A percentile compares a stretch with the other conserved stretches of the same genome.
These are phyloP conservation scores for Rachycentron canadum DNA, from an alignment of 2,797 vertebrate genomes.

Conservation along the genomic window DNA sequence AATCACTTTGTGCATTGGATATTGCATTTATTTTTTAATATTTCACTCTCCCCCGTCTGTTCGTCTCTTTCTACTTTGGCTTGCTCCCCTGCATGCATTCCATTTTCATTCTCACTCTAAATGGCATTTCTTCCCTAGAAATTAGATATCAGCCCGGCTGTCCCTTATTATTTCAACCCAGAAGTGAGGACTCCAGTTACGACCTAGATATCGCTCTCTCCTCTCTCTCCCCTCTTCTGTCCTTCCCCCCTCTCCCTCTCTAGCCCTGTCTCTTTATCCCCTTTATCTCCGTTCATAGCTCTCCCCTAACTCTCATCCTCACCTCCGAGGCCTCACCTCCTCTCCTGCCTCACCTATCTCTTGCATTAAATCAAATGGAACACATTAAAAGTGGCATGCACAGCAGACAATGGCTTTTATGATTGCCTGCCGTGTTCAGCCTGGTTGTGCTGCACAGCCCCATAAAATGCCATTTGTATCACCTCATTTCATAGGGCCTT, in stretches of 20 bases:
- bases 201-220: conserved; percentile 56
- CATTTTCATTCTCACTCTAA: conserved; percentile 78
- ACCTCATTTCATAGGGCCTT: conserved; percentile 86
- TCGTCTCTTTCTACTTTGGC: conserved; percentile 49
- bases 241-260: conserved; percentile 27
- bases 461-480: conserved; percentile 91
- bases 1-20: conserved; percentile 80
- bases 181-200: conserved; percentile 73
- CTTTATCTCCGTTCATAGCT: conserved; percentile 62
- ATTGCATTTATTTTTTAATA: conserved; percentile 81
- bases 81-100: conserved; percentile 64
- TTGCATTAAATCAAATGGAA: conserved; percentile 89
- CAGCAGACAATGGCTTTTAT: conserved; percentile 89
- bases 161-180: conserved; percentile 81
- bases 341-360: conserved; percentile 83
- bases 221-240: conserved; percentile 35
- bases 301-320: conserved; percentile 71
- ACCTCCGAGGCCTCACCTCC: conserved; percentile 62
- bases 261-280: conserved; percentile 58
- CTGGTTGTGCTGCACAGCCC: conserved; percentile 83
- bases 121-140: conserved; percentile 80
- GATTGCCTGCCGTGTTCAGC: conserved; percentile 85
- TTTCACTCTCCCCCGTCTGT: conserved; percentile 66
- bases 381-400: conserved; percentile 87
- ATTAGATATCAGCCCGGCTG: conserved; percentile 78